Evolutionary conservation across 2,797 vertebrate genomes (phyloP), one percentile per base, ranked within the genome.

Genomic region (Alauda arvensis): DNA sequence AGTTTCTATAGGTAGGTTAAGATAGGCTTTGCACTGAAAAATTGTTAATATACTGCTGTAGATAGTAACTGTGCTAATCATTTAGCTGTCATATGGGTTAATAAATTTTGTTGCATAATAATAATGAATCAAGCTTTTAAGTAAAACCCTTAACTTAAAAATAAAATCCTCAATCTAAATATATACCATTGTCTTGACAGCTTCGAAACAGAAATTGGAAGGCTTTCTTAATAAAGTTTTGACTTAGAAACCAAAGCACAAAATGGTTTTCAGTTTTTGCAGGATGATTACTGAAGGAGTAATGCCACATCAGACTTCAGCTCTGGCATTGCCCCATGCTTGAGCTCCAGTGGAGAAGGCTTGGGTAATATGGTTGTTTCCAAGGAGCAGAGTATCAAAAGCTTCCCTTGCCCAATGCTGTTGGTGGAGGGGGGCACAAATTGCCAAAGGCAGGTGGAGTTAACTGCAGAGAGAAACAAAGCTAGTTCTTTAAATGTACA

Each of bases 321-420:
- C 24, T 69, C 63, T 68, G 62, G n/a, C 56, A 13, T 12, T 52
- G 39, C 26, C 57, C 21, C 9, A 7, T 59, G 39, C 45, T 52
- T n/a, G 45, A 74, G 16, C 49, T 63, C 14, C 24, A 9, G 10
- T 4, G 25, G 2, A 12, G 16, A 75, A n/a, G 15, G 18, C 45
- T 23, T 21, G 4, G 33, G 6, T 46, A 24, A 6, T 49, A 24
- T 11, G 39, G 1, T 26, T 51, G 43, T 72, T 89, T 70, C 45
- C 28, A 57, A 37, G 45, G 3, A 1, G 34, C 12, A 4, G 8
- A 1, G 0, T 48, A 28, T 80, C 11, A 19, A 12, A 72, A 51
- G 55, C 59, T 65, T 80, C 37, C 31, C 10, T 43, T 90, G 33
- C 40, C 24, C 43, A 8, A 0, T 2, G 7, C 11, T 25, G 34